Percentiles rank a stretch among this genome's conserved stretches.
phyloP scores from a whole-genome alignment of 2,113 vertebrate species.

The Dendrocopos noguchii region DNA sequence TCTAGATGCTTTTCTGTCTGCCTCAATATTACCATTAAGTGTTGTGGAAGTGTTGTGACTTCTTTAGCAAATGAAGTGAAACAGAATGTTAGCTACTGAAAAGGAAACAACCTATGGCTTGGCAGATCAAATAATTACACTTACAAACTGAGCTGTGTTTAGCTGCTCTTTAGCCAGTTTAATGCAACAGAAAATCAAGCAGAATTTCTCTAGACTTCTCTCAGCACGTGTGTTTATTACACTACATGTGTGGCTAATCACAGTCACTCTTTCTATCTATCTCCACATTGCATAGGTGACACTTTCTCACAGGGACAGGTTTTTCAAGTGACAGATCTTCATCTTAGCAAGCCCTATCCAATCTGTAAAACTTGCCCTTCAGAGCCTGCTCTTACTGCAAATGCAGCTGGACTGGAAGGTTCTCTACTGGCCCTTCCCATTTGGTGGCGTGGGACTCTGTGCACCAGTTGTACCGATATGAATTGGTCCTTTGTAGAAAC shows the following conservation, averaged over 20 bases:
- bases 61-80: background rate
- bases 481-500: background rate
- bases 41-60: background rate
- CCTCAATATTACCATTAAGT: background rate
- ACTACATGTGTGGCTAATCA: background rate
- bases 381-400: rapidly evolving
- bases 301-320: background rate
- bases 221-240: background rate
- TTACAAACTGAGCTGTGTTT: background rate
- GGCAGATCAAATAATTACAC: background rate
- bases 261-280: rapidly evolving
- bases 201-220: background rate
- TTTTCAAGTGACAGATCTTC: background rate
- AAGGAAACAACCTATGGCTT: background rate
- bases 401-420: background rate
- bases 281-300: background rate
- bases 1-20: background rate
- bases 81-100: background rate
- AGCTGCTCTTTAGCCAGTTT: background rate
- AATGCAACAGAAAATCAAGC: background rate
- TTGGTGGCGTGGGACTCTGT: rapidly evolving
- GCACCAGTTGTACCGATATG: background rate
- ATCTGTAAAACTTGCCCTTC: rapidly evolving
- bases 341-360: background rate
- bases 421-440: background rate